phyloP scores from a whole-genome alignment of 2,113 vertebrate species.

The Pleuronectes platessa region DNA sequence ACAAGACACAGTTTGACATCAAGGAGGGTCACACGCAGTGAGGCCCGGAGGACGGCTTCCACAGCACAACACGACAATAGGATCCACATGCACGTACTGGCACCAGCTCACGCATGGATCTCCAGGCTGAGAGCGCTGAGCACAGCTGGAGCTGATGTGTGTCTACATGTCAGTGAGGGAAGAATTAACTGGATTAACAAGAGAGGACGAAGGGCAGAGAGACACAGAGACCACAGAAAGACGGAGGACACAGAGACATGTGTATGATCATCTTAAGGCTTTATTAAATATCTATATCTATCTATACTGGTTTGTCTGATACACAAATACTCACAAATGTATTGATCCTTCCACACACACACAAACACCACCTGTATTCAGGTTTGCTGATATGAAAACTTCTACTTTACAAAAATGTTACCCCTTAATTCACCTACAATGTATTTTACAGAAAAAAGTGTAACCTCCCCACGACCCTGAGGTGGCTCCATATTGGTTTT shows the following conservation, averaged over 20 bases:
- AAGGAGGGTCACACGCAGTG: constrained; percentile 42
- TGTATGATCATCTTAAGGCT: neutral
- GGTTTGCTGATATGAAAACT: too few relatives aligned
- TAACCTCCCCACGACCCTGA: too few relatives aligned
- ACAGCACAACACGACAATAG: constrained; percentile 34
- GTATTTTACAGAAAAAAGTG: too few relatives aligned
- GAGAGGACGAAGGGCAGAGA: constrained; percentile 19
- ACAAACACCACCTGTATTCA: too few relatives aligned
- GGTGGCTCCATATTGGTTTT: too few relatives aligned
- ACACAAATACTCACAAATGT: too few relatives aligned
- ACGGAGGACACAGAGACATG: neutral
- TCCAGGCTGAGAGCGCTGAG: neutral
- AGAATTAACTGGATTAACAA: constrained; percentile 50
- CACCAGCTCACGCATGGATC: constrained; percentile 28
- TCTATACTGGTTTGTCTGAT: too few relatives aligned
- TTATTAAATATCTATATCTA: neutral
- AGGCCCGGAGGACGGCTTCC: constrained; percentile 55
- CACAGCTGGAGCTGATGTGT: constrained; percentile 53
- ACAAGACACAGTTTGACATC: constrained; percentile 45
- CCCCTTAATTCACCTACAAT: too few relatives aligned
- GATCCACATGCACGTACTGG: constrained; percentile 12
- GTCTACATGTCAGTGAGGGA: constrained; percentile 46
- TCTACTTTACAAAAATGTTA: too few relatives aligned
- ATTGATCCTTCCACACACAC: too few relatives aligned
- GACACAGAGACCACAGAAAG: neutral